phyloP scores from a whole-genome alignment of 1,140 invertebrate genomes.

The Drosophila teissieri region DNA sequence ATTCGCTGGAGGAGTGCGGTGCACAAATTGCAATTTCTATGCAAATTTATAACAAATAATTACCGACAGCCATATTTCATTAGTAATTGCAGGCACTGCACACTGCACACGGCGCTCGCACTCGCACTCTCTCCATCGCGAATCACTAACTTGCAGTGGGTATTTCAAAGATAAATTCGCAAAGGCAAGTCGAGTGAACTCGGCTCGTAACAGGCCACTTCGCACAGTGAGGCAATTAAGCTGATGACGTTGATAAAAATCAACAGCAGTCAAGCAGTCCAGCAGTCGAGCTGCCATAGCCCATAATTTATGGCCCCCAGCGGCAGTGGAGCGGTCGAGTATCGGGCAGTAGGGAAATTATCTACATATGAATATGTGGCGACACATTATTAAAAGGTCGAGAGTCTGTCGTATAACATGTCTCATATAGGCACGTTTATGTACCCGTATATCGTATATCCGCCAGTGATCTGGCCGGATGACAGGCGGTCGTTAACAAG shows the following conservation, averaged over 20 bases:
- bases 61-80: constrained; percentile 83
- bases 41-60: constrained; percentile 84
- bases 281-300: constrained; percentile 43
- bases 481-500: constrained; percentile 48
- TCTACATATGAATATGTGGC: constrained; percentile 62
- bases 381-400: constrained; percentile 73
- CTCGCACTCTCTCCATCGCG: constrained; percentile 5
- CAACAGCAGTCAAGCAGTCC: constrained; percentile 58
- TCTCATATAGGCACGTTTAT: constrained; percentile 25
- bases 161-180: constrained; percentile 73
- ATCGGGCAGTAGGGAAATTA: constrained; percentile 63
- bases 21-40: constrained; percentile 83
- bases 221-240: constrained; percentile 81
- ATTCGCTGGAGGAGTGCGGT: constrained; percentile 56
- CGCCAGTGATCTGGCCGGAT: constrained; percentile 17
- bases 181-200: constrained; percentile 50
- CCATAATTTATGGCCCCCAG: constrained; percentile 71
- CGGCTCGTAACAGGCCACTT: constrained; percentile 38
- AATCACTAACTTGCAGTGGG: constrained; percentile 31
- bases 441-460: constrained; percentile 19
- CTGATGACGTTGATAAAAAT: constrained; percentile 83
- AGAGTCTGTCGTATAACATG: constrained; percentile 49
- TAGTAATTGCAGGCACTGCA: constrained; percentile 76
- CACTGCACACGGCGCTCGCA: constrained; percentile 31
- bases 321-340: constrained; percentile 12